Evolutionary conservation across 2,888 invertebrate genomes (phyloP), one percentile per base, ranked within the genome.

Genomic region (Ernsta delagoae): DNA sequence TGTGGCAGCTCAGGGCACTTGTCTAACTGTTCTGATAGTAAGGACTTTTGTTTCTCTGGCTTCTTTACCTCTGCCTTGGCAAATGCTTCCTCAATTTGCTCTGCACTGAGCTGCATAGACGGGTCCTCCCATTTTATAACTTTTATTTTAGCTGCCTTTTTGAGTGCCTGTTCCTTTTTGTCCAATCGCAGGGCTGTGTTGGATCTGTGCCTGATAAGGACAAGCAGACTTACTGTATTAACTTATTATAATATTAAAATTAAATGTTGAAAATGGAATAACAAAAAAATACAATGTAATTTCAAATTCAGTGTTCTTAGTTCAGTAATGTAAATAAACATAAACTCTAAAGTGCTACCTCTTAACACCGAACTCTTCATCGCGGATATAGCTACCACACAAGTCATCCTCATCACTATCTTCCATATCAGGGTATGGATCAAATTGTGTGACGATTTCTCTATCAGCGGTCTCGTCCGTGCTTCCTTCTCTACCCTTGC

Each of bases 171-270:
- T 81, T 98, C 98, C 90, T 99, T 95, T 87, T 97, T 97, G 80
- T 99, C 98, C 64, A 98, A 85, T 82, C 97, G 95, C 77, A 97
- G 97, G 8, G 98, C 97, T 12, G 98, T 98, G 84, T 98, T 98
- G 0, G 98, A 97, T 75, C 98, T 94, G 79, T 96, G 95, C 60
- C 97, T 90, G 11, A 54, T 31, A 31, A 11, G 11, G 16, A 16
- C 16, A 16, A 16, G 16, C 16, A 16, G 16, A 16, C 16, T 16
- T 16, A 16, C 16, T 16, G 16, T 16, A 16, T 16, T 16, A 16
- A 16, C 16, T 16, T 16, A 16, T 16, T 16, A 16, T 16, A n/a
- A n/a, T n/a, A n/a, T n/a, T n/a, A n/a, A n/a, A n/a, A n/a, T n/a
- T n/a, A n/a, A n/a, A n/a, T n/a, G n/a, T n/a, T n/a, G n/a, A n/a